Conservation (phyloP, 2,797 vertebrate species). For the Micropoecilia bifurca region DNA sequence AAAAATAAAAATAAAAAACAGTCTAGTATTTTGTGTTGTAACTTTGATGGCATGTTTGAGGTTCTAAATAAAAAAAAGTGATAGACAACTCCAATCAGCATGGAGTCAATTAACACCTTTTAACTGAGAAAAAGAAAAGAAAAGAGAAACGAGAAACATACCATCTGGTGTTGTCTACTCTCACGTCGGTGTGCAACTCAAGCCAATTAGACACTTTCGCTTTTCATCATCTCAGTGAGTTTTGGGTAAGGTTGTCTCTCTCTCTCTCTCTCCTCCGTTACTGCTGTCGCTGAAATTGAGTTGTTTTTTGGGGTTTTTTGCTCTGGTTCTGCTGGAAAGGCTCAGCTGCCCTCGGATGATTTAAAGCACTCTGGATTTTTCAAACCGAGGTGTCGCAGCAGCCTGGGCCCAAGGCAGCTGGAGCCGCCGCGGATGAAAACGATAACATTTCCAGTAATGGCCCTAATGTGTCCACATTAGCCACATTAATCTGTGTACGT, state of each 20-base stretch:
- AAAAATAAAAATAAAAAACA: neutral
- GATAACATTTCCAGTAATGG: constrained; percentile 59
- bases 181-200: constrained; percentile 20
- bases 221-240: constrained; percentile 19
- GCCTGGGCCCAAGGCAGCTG: constrained; percentile 28
- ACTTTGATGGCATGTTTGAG: neutral
- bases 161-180: constrained; percentile 59
- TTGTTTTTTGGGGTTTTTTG: neutral
- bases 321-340: constrained; percentile 27
- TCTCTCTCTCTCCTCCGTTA: constrained; percentile 26
- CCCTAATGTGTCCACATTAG: constrained; percentile 54
- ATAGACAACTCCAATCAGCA: neutral
- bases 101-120: constrained; percentile 58
- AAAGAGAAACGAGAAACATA: constrained; percentile 18
- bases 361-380: constrained; percentile 28
- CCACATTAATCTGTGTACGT: constrained; percentile 8
- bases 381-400: constrained; percentile 3
- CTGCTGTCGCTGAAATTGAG: constrained; percentile 16
- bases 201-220: constrained; percentile 45
- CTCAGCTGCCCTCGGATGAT: constrained; percentile 22
- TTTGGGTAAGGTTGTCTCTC: constrained; percentile 22
- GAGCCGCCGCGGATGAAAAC: constrained; percentile 41
- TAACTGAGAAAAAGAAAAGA: constrained; percentile 21
- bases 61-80: neutral
- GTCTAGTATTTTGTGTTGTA: neutral